Conservation (phyloP, 2,888 invertebrate genomes). For the Trichogramma dendrolimi region DNA sequence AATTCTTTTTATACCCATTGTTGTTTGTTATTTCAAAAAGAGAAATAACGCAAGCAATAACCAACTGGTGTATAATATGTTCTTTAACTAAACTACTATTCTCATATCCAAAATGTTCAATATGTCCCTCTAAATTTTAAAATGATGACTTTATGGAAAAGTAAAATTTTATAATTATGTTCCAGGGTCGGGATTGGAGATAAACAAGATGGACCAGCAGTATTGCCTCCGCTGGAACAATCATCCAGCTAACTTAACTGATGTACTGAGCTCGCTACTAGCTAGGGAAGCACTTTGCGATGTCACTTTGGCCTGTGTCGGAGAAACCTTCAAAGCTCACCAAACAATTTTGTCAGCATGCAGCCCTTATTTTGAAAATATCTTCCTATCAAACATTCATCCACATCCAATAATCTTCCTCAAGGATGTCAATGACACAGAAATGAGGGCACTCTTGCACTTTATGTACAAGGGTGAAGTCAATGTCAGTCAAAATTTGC, state of each 20-base stretch:
- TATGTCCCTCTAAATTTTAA: too few species aligned
- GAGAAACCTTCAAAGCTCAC: conserved; percentile 87
- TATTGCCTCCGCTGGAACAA: conserved; percentile 94
- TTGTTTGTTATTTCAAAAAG: too few species aligned
- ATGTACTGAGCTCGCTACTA: conserved; percentile 80
- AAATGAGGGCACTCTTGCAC: conserved; percentile 84
- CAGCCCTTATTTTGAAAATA: conserved; percentile 89
- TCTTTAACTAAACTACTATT: too few species aligned
- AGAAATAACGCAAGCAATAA: too few species aligned
- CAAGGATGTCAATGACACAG: conserved; percentile 84
- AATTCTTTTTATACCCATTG: too few species aligned
- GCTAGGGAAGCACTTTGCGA: conserved; percentile 87
- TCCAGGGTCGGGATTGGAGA: conserved; percentile 49
- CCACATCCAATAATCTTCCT: conserved; percentile 90
- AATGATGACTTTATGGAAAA: too few species aligned
- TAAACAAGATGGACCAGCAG: conserved; percentile 71
- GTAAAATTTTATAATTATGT: conserved; percentile 17
- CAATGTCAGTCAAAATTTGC: conserved; percentile 85
- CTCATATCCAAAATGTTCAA: too few species aligned
- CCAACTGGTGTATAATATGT: too few species aligned
- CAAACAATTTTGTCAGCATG: conserved; percentile 90
- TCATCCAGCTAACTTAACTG: conserved; percentile 86
- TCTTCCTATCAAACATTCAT: conserved; percentile 83
- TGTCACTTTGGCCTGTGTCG: conserved; percentile 88
- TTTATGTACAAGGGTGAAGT: conserved; percentile 93